A percentile compares a stretch with the other conserved stretches of the same genome.
Evolutionary conservation across 2,888 invertebrate genomes (phyloP).

Genomic region (Stictocephala bisonia): DNA sequence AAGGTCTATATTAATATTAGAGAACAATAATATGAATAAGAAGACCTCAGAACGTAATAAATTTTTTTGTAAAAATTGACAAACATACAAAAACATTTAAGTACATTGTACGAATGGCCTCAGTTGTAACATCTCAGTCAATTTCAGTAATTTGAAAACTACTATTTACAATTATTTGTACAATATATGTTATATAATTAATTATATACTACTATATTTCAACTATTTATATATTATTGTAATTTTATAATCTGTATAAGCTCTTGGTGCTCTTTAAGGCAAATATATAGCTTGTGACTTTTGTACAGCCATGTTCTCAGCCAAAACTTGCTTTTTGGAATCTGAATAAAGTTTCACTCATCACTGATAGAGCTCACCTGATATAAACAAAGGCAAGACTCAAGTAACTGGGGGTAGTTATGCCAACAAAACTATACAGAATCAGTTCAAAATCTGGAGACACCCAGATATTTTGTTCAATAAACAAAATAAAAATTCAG

Average conservation of each 20-base stretch:
- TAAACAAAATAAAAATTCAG: too few species aligned
- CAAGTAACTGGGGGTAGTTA: too few species aligned
- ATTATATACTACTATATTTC: conserved; percentile 42
- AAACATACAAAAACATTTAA: conserved; percentile 42
- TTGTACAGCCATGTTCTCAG: conserved; percentile 21
- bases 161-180: conserved; percentile 43
- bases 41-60: conserved; percentile 18
- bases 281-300: conserved; percentile 15
- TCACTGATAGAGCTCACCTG: too few species aligned
- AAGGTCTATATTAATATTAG: conserved; percentile 22
- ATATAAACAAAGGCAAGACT: too few species aligned
- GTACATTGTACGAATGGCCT: conserved; percentile 30
- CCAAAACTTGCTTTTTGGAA: conserved; percentile 27
- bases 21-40: conserved; percentile 22
- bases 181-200: conserved; percentile 43
- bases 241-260: conserved; percentile 28
- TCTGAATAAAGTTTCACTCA: conserved; percentile 22
- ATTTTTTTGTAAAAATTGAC: conserved; percentile 31
- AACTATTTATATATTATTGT: conserved; percentile 45
- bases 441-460: too few species aligned
- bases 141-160: conserved; percentile 40
- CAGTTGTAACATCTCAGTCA: conserved; percentile 31
- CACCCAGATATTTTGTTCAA: too few species aligned
- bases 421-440: too few species aligned
- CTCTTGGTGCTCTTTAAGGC: conserved; percentile 8